A percentile compares a stretch with the other conserved stretches of the same genome.
Evolutionary conservation across 2,888 invertebrate species (phyloP).

Genomic region (Calameuta filiformis): DNA sequence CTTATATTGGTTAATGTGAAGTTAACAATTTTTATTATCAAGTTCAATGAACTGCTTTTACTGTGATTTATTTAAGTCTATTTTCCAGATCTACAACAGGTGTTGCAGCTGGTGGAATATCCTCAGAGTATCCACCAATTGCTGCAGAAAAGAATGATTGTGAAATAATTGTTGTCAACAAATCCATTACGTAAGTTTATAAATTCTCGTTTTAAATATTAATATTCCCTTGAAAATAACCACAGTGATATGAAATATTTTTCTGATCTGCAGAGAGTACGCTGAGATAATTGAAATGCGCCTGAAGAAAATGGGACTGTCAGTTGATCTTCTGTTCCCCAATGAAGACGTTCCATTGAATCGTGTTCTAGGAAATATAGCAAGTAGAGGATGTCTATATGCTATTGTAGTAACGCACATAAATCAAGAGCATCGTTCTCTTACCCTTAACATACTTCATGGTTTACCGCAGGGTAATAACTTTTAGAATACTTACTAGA

Average conservation of each 20-base stretch:
- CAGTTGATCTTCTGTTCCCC: slow-evolving; percentile 89
- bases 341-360: slow-evolving; percentile 88
- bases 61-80: neutral
- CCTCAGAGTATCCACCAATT: slow-evolving; percentile 33
- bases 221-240: slow-evolving; percentile 15
- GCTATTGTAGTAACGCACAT: slow-evolving; percentile 87
- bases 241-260: slow-evolving; percentile 24
- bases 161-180: slow-evolving; percentile 89
- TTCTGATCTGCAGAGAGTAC: slow-evolving; percentile 74
- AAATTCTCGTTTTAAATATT: neutral
- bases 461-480: slow-evolving; percentile 86
- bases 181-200: slow-evolving; percentile 79
- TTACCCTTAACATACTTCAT: slow-evolving; percentile 91
- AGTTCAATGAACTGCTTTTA: neutral
- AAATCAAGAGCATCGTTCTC: slow-evolving; percentile 86
- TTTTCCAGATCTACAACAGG: neutral
- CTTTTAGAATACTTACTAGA: neutral
- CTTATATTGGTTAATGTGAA: neutral
- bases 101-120: neutral
- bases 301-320: slow-evolving; percentile 80
- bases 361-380: slow-evolving; percentile 86
- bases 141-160: slow-evolving; percentile 83
- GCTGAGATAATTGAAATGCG: slow-evolving; percentile 89
- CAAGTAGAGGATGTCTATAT: slow-evolving; percentile 88
- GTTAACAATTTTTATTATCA: neutral